Percentiles rank a stretch among this genome's conserved stretches.
Evolutionary conservation across 92 coral and sea anemone genomes (phyloP).

Genomic region (Pocillopora grandis): DNA sequence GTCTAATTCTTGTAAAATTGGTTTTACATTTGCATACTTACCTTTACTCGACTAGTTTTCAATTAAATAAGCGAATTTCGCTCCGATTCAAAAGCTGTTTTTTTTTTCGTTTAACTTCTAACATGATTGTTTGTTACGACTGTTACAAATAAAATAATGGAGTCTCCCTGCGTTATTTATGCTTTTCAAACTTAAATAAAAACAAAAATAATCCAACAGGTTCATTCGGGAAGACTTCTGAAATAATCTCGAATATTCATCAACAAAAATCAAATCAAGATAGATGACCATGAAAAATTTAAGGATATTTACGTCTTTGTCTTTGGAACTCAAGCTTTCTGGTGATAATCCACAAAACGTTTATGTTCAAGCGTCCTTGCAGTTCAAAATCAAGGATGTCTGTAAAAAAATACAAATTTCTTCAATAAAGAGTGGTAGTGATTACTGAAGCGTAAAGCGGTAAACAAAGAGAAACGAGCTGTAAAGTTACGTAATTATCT

Average conservation of each 20-base stretch:
- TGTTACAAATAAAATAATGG: background rate
- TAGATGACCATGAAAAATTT: background rate
- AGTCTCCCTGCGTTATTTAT: no score
- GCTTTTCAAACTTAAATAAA: no score
- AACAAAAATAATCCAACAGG: background rate
- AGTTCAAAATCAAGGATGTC: background rate
- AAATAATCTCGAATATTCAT: background rate
- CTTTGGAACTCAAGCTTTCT: background rate
- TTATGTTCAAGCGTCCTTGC: no score
- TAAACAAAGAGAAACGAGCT: background rate
- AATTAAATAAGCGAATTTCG: background rate
- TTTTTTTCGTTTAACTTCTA: background rate
- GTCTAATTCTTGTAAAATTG: background rate
- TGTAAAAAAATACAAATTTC: background rate
- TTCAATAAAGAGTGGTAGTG: background rate
- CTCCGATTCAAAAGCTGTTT: background rate
- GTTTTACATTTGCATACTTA: slow-evolving; percentile 15
- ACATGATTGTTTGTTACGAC: background rate
- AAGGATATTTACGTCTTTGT: background rate
- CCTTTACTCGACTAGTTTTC: background rate
- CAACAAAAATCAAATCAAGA: background rate
- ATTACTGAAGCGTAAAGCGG: background rate
- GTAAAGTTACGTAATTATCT: background rate
- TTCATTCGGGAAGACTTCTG: background rate
- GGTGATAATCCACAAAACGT: background rate